Conservation (phyloP, 35 echinoderm and acorn worm genomes). For the Anneissia japonica region DNA sequence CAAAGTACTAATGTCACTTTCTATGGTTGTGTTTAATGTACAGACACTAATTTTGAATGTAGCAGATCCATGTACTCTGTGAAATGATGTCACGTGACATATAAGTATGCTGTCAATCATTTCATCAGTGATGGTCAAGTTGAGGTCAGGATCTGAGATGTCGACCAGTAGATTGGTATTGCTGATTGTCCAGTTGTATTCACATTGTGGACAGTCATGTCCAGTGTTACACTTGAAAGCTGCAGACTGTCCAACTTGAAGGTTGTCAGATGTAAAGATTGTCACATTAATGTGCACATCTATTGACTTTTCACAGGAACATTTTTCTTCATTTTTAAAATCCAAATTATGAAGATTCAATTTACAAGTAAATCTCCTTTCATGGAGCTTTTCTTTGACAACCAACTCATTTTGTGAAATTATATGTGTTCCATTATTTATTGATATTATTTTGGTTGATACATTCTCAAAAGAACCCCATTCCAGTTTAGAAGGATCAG, state of each 20-base stretch:
- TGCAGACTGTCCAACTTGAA: neutral
- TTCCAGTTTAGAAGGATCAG: neutral
- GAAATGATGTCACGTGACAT: no score
- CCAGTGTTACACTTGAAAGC: neutral
- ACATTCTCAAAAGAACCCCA: neutral
- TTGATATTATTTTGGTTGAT: neutral
- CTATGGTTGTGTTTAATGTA: no score
- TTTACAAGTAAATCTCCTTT: neutral
- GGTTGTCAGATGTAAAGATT: neutral
- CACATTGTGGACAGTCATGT: neutral
- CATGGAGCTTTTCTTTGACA: neutral
- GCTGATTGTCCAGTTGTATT: neutral
- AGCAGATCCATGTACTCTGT: no score
- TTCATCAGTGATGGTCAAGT: no score
- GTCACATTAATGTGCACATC: neutral
- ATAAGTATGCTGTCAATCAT: no score
- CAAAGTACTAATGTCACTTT: no score
- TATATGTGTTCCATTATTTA: neutral
- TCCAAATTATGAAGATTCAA: neutral
- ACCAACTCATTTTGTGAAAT: neutral
- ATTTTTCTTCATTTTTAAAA: neutral
- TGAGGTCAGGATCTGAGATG: no score
- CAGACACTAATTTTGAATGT: no score
- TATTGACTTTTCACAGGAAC: neutral
- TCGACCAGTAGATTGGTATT: neutral